Base-by-base conservation (phyloP, 2,888 invertebrate genomes). In the Dryomyza anilis region DNA sequence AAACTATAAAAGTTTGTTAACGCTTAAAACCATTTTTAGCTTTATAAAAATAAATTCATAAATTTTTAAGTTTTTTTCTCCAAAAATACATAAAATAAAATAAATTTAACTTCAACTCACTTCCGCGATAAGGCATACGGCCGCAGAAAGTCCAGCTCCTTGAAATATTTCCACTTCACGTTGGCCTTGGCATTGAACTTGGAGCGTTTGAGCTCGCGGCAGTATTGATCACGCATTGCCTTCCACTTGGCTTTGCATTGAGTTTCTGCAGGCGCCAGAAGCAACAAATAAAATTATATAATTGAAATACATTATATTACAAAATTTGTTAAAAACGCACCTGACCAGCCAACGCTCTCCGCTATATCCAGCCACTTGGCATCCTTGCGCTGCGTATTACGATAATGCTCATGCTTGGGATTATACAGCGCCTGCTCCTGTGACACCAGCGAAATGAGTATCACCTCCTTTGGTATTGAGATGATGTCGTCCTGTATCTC, bases 191-290 rank as follows among this genome's bases (percentile, higher is more conserved):
- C 63, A 68, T 78, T 79, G 12, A 70, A 66, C 66, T 81, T 79
- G 63, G 77, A 72, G 33, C 81, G 74, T 50, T 81, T 81, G 4
- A 81, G 69, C 50, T 81, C 81, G 1, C 81, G 77, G 50, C 81
- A 81, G 67, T 81, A 81, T 69, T 81, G 81, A 59, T 81, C 81
- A 48, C 81, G 67, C 74, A 81, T 73, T 1, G 81, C 81, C 61
- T 81, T 81, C 81, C 81, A 81, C 53, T 81, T 81, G 8, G 75
- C 75, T 64, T 81, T 81, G 69, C 81, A 81, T 64, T 81, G 78
- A 1, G 69, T 64, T 59, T 76, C 81, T 81, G 59, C 3, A 21
- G n/a, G 25, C 12, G 8, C 19, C 19, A 48, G 36, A 12, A 27
- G 8, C 27, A 50, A 50, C 29, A 16, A 39, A 25, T 10, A 16